Evolutionary conservation across 2,888 invertebrate genomes (phyloP), one percentile per base, ranked within the genome.

Genomic region (Gryllus longicercus): DNA sequence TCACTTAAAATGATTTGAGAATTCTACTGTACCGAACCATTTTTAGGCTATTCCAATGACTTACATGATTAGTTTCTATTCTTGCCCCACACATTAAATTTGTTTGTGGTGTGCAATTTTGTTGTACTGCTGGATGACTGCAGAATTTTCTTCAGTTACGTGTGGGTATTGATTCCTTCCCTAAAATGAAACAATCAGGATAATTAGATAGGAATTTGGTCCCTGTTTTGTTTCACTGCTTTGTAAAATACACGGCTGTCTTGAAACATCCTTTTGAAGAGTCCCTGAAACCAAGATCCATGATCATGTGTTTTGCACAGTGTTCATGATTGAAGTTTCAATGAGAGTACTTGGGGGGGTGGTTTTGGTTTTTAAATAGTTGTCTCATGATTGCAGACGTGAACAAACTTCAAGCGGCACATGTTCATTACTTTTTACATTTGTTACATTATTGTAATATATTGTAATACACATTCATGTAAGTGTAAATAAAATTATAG

Each of bases 1-100:
- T 63, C 63, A 63, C 78, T 63, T 63, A 79, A 79, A 80, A 80
- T 77, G 49, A 51, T n/a, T 80, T 80, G 14, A 8, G n/a, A 63
- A 63, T 63, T 38, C 38, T 38, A 38, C 63, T 63, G 63, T 63
- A 63, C n/a, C n/a, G 63, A 10, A 12, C 14, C 14, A 4, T 63
- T 63, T 63, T 63, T 63, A 14, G 63, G 63, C 63, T 63, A 12
- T 16, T 63, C n/a, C 14, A 63, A 63, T 63, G 63, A 63, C 63
- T 63, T 63, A 63, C 63, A 63, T 63, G 63, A 63, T 63, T 63
- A n/a, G 14, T 14, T 63, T 63, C n/a, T 18, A 63, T 63, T 63
- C n/a, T 18, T 63, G 63, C 63, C 63, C 63, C n/a, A 63, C 63
- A 10, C 63, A n/a, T 63, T 63, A 63, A 63, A 63, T 63, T 63